Base-by-base conservation (phyloP, 1,140 invertebrate species). In the Tetragonula clypearis region DNA sequence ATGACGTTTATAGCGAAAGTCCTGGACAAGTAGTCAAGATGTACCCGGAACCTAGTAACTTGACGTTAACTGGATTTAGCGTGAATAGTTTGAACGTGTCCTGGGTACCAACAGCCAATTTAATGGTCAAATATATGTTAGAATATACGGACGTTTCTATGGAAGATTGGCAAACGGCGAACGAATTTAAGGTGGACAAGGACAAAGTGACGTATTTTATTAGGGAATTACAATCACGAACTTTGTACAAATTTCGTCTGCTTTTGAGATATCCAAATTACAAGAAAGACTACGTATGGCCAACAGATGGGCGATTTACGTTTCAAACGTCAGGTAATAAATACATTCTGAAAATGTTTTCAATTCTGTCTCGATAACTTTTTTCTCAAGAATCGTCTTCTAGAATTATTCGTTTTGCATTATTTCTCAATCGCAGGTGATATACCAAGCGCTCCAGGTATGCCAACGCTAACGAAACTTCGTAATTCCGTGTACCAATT, bases 171-270 rank as follows among this genome's bases (percentile, higher is more conserved):
- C 92, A 93, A 84, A 69, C 87, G 11, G 93, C 92, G 0, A 91
- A 91, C n/a, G 87, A 94, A 26, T 88, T 84, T 5, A 88, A 83
- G n/a, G 23, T 88, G 9, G 73, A 92, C 4, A 84, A 91, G 1
- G 77, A 91, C 0, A 93, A 92, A 73, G 91, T 95, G 15, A 92
- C 94, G 23, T 96, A 95, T 89, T 85, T 88, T 12, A 95, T 97
- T 12, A 92, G 89, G 3, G 92, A 96, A 65, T 93, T 99, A 69
- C 94, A 96, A 80, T 97, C 98, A 0, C 96, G 96, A 82, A 97
- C 97, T 0, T 94, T 96, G 56, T 98, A 98, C 90, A 96, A 96
- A 74, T 98, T 98, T 90, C 96, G 96, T 58, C 92, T 98, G 6
- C 93, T 95, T n/a, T 88, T 98, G 1, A 95, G 94, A 26, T 98